Conservation (phyloP, 2,888 invertebrate genomes). For the Listrodromus nycthemerus region DNA sequence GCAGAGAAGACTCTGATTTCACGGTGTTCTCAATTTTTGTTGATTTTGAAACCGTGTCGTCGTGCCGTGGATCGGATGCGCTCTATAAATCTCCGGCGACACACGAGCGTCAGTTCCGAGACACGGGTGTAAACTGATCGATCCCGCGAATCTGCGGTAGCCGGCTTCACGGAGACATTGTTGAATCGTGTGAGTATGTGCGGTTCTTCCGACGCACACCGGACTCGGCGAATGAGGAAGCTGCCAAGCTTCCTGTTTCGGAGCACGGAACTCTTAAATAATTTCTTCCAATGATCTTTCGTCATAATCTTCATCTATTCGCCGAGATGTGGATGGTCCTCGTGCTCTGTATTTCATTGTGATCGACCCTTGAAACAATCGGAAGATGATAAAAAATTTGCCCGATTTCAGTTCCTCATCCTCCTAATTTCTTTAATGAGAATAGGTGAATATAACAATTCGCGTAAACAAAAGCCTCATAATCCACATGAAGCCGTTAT, state of each 20-base stretch:
- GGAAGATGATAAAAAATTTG: no score
- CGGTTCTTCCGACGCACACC: not conserved
- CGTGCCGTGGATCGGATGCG: not conserved
- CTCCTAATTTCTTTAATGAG: no score
- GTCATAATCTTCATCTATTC: not conserved
- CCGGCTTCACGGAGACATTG: not conserved
- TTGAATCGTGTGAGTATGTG: not conserved
- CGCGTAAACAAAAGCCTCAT: no score
- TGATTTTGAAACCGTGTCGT: not conserved
- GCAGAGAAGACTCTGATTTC: not conserved
- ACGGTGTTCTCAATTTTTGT: not conserved
- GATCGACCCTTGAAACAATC: not conserved
- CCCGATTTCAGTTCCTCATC: no score
- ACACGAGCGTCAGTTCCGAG: conserved; percentile 19
- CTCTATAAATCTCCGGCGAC: no score
- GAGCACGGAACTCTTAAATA: not conserved
- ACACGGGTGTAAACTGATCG: conserved; percentile 28
- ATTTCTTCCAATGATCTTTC: not conserved
- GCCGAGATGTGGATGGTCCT: not conserved
- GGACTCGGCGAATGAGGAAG: not conserved
- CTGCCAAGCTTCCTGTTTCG: not conserved
- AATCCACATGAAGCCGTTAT: no score
- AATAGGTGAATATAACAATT: no score
- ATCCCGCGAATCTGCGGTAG: conserved; percentile 7
- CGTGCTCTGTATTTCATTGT: not conserved